Base-by-base conservation (phyloP, 2,113 vertebrate species). In the Scopus umbretta region DNA sequence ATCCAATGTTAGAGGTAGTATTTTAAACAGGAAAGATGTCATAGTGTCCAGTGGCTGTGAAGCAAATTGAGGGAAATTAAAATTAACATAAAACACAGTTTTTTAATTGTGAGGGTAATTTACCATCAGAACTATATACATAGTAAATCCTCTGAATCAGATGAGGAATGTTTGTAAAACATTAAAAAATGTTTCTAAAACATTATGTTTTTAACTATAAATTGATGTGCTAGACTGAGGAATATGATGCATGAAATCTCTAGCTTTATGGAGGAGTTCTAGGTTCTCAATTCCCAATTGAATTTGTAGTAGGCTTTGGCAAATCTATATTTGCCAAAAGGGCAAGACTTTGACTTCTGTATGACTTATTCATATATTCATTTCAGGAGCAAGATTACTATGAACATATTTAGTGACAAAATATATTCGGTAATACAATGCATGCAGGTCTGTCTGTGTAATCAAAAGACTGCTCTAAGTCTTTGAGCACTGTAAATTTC, bases 351-450 rank as follows among this genome's bases (percentile, higher is more conserved):
- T 47, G 27, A 73, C 66, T 71, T 72, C 30, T 65, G 1, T 27
- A 5, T 36, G 6, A 88, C 52, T 76, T 82, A 43, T 42, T 71
- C 13, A 32, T 45, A 27, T 42, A 27, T 34, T 88, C 34, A 30
- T 83, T 83, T 73, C 5, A 5, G 25, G n/a, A 89, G 10, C 4
- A 80, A 74, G 34, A 78, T 86, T 63, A 22, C 6, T 66, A 43
- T 55, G 42, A 68, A 20, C 20, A 50, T 34, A 78, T 32, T 47
- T 79, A 86, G 78, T 81, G n/a, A 59, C 38, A 84, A 59, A 59
- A 30, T 42, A 3, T 36, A 59, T 67, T 88, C 0, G 0, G 7
- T 49, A 30, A 66, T 29, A 86, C 21, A 45, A 32, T 55, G 8
- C 23, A 36, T 47, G 3, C 7, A 47, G 20, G 11, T 67, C 45